phyloP scores from a whole-genome alignment of 2,113 vertebrate species.

The Myxocyprinus asiaticus region DNA sequence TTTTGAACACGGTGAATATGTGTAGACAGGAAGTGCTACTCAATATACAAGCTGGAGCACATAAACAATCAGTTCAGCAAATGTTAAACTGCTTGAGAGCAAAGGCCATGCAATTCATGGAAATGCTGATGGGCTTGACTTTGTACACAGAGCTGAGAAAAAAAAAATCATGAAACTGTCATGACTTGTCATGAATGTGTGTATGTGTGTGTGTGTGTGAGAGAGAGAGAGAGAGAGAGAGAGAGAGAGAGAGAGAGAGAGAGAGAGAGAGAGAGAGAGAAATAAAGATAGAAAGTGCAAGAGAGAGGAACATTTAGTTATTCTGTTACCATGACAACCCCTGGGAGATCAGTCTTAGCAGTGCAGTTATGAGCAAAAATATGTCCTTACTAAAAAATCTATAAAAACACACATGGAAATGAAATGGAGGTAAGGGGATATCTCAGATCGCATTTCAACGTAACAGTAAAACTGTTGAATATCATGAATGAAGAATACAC shows the following conservation, averaged over 20 bases:
- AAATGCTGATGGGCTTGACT: neutral
- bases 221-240: neutral
- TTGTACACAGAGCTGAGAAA: neutral
- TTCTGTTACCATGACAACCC: conserved; percentile 47
- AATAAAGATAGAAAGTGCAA: conserved; percentile 25
- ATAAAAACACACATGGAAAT: conserved; percentile 62
- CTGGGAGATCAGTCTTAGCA: conserved; percentile 60
- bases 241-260: conserved; percentile 8
- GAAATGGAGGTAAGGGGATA: conserved; percentile 37
- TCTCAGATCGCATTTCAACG: conserved; percentile 7
- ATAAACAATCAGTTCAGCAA: neutral
- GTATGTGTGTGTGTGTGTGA: neutral
- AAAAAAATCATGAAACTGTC: neutral
- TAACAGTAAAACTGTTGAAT: neutral
- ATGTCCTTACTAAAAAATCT: conserved; percentile 9
- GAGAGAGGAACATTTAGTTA: conserved; percentile 31
- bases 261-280: neutral
- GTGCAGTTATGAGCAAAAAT: conserved; percentile 23
- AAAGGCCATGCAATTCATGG: conserved; percentile 13
- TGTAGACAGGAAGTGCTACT: neutral
- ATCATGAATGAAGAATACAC: conserved; percentile 33
- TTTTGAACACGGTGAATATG: neutral
- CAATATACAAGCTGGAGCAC: too few species aligned
- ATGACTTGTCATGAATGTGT: neutral
- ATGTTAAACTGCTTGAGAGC: conserved; percentile 19